Evolutionary conservation across 1,140 invertebrate species (phyloP).

Genomic region (Trypoxylus dichotomus): DNA sequence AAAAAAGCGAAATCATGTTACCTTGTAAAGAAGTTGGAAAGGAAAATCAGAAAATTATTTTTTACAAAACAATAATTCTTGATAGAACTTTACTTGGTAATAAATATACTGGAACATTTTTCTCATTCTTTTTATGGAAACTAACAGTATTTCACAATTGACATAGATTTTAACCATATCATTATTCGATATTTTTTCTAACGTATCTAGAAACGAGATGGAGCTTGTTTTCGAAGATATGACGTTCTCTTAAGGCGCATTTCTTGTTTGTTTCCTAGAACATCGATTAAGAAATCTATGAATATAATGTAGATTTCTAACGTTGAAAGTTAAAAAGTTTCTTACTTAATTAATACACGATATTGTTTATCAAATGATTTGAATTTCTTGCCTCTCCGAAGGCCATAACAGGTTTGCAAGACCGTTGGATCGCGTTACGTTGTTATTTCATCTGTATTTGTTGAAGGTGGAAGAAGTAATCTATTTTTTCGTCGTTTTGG

Average conservation of each 20-base stretch:
- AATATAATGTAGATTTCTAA: conserved; percentile 14
- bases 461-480: conserved; percentile 25
- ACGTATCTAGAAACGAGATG: background rate
- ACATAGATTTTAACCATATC: too few relatives aligned
- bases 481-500: conserved; percentile 4
- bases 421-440: background rate
- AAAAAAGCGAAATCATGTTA: too few relatives aligned
- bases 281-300: background rate
- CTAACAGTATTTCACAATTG: too few relatives aligned
- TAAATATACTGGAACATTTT: too few relatives aligned
- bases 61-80: too few relatives aligned
- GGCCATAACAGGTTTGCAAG: conserved; percentile 29
- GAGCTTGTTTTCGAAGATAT: background rate
- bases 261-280: background rate
- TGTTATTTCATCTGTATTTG: conserved; percentile 27
- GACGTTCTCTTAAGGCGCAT: background rate
- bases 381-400: conserved; percentile 28
- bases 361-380: conserved; percentile 27
- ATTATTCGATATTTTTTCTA: too few relatives aligned
- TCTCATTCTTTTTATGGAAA: too few relatives aligned
- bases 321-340: conserved; percentile 4
- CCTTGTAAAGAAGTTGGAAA: too few relatives aligned
- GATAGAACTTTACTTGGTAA: too few relatives aligned
- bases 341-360: background rate
- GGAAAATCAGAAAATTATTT: too few relatives aligned